These are phyloP conservation scores for Euschistus heros DNA, from an alignment of 1,140 invertebrate genomes.

Conservation along the genomic window DNA sequence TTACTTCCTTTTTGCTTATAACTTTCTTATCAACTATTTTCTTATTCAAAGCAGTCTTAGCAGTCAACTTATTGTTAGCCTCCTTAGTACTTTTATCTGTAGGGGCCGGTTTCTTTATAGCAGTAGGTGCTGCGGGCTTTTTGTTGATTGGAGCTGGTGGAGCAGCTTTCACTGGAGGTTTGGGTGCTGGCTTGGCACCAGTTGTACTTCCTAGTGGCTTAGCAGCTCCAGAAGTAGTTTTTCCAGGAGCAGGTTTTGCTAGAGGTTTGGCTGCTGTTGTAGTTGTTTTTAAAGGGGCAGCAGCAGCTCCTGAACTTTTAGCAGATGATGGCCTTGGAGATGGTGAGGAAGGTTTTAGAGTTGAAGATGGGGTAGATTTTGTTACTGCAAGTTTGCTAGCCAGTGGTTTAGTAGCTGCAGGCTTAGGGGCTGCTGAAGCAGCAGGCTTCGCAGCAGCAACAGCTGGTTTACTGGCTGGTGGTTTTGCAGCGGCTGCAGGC, in stretches of 20 bases:
- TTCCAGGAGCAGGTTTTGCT: neutral
- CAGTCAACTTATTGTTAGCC: slow-evolving; percentile 18
- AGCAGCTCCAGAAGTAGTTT: neutral
- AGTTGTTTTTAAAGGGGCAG: neutral
- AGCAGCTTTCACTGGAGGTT: neutral
- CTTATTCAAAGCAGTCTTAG: slow-evolving; percentile 10
- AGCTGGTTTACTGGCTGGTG: neutral
- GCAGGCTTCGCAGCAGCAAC: neutral
- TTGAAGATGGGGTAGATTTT: slow-evolving; percentile 4
- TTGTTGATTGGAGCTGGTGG: slow-evolving; percentile 15
- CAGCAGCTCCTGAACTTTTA: neutral
- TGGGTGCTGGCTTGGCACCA: neutral
- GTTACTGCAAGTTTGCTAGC: neutral
- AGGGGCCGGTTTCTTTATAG: slow-evolving; percentile 19
- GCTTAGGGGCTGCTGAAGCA: neutral
- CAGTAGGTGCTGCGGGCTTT: slow-evolving; percentile 15
- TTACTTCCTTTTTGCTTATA: slow-evolving; percentile 16
- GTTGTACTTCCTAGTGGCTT: neutral
- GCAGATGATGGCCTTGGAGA: neutral
- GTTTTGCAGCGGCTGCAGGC: neutral
- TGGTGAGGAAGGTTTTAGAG: neutral
- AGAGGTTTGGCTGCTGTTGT: slow-evolving; percentile 6
- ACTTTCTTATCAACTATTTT: slow-evolving; percentile 7
- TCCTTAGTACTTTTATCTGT: slow-evolving; percentile 24
- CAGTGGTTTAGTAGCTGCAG: neutral